These are phyloP conservation scores for Himalopsyche anomala DNA, from an alignment of 2,888 invertebrate species.

Conservation along the genomic window DNA sequence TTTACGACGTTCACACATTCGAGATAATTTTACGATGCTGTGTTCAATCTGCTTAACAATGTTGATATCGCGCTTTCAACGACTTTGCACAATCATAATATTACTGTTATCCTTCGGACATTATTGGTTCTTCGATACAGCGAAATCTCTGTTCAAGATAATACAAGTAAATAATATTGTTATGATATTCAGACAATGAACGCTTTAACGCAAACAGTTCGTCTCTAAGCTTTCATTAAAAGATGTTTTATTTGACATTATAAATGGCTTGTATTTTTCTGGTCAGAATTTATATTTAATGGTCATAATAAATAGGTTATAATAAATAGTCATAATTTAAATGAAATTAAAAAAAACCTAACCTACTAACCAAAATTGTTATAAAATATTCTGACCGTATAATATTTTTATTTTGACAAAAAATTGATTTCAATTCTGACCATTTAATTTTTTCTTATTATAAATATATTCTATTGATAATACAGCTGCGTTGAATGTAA, in stretches of 20 bases:
- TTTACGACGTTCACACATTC: background rate
- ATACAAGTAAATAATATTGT: background rate
- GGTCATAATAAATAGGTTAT: too few relatives aligned
- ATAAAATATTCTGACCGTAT: too few relatives aligned
- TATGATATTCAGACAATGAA: background rate
- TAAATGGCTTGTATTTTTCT: too few relatives aligned
- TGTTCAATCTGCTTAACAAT: background rate
- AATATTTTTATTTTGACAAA: too few relatives aligned
- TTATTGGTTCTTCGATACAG: constrained; percentile 18
- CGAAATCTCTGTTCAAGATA: constrained; percentile 10
- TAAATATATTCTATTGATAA: too few relatives aligned
- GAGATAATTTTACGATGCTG: background rate
- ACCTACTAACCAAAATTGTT: too few relatives aligned
- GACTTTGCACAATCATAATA: background rate
- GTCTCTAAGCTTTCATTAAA: background rate
- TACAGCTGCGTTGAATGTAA: background rate
- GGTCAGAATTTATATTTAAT: too few relatives aligned
- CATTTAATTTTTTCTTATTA: too few relatives aligned
- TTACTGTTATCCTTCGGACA: constrained; percentile 2
- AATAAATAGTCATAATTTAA: too few relatives aligned
- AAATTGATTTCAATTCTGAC: too few relatives aligned
- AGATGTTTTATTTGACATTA: too few relatives aligned
- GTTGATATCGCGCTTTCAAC: constrained; percentile 14
- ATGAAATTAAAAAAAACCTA: too few relatives aligned
- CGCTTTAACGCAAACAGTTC: background rate